These are phyloP conservation scores for Coracias cyanogaster DNA, from an alignment of 2,797 vertebrate species.

Conservation along the genomic window DNA sequence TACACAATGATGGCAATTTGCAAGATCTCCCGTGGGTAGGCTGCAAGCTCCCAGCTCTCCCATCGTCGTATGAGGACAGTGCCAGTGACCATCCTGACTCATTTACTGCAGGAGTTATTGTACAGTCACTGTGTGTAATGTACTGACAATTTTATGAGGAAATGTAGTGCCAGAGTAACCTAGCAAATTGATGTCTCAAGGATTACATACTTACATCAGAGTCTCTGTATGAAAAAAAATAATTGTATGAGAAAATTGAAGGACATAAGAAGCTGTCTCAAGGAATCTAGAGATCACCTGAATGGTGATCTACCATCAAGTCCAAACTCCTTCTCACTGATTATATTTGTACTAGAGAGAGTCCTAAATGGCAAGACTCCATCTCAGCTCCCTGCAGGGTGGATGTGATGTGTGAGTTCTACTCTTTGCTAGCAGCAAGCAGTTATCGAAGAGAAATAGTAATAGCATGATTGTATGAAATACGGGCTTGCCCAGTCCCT, in stretches of 20 bases:
- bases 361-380: not conserved
- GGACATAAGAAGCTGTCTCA: not conserved
- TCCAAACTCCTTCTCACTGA: not conserved
- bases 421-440: not conserved
- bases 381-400: not conserved
- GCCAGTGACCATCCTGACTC: not conserved
- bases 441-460: not conserved
- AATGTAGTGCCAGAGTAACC: not conserved
- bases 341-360: not conserved
- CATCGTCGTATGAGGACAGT: not conserved
- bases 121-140: not conserved
- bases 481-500: not conserved
- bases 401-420: not conserved
- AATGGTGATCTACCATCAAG: not conserved
- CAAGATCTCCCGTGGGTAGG: not conserved
- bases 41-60: not conserved
- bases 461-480: not conserved
- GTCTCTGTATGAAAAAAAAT: not conserved
- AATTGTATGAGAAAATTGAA: not conserved
- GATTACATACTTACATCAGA: not conserved
- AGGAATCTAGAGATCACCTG: not conserved
- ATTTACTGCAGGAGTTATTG: not conserved
- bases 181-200: not conserved
- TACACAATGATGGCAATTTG: not conserved
- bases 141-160: not conserved